phyloP scores from a whole-genome alignment of 2,797 vertebrate species.

The Taenioides sp. region DNA sequence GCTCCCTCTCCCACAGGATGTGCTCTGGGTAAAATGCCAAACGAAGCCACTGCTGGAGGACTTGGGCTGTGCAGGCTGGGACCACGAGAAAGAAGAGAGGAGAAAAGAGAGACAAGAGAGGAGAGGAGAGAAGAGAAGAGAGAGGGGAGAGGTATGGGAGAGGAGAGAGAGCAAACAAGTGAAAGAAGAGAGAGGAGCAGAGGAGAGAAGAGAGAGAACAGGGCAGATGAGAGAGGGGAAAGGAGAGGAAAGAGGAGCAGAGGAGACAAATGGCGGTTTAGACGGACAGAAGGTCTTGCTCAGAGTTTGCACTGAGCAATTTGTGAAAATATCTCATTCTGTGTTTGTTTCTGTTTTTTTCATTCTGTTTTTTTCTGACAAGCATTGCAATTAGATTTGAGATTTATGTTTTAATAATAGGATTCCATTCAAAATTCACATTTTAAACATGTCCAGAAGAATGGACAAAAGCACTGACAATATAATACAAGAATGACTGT shows the following conservation, averaged over 20 bases:
- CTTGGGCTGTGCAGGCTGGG: constrained; percentile 62
- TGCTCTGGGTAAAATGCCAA: constrained; percentile 81
- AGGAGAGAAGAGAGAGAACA: too few species aligned
- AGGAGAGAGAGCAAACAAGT: background rate
- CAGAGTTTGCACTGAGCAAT: constrained; percentile 9
- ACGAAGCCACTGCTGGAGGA: constrained; percentile 77
- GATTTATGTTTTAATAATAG: too few species aligned
- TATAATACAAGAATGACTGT: too few species aligned
- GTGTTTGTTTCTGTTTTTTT: too few species aligned
- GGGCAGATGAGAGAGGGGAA: too few species aligned
- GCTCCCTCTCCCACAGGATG: constrained; percentile 82
- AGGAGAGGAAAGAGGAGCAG: background rate
- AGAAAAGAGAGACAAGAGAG: background rate
- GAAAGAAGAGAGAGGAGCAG: background rate
- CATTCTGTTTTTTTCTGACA: too few species aligned
- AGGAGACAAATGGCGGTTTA: constrained; percentile 62
- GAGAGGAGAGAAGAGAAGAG: background rate
- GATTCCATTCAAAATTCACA: too few species aligned
- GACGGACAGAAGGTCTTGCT: constrained; percentile 31
- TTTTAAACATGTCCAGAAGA: too few species aligned
- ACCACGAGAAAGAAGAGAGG: constrained; percentile 42
- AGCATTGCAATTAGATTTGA: too few species aligned
- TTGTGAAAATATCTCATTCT: too few species aligned
- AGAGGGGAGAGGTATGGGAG: background rate
- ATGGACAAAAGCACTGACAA: too few species aligned